Conservation (phyloP, 92 coral and sea anemone species). For the Scolanthus callimorphus region DNA sequence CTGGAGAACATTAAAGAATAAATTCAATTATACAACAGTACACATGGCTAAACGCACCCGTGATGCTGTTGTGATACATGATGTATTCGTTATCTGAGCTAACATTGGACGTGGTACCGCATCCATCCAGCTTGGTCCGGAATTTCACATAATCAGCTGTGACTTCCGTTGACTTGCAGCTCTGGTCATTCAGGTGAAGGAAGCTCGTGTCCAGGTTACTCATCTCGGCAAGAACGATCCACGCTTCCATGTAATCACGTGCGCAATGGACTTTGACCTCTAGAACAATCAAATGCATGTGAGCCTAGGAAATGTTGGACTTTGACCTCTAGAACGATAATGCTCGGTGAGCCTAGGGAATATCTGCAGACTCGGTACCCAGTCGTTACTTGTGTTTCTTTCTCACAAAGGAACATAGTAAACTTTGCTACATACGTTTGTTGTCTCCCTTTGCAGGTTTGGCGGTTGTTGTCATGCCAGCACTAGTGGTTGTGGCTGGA, state of each 20-base stretch:
- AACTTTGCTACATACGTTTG: not conserved
- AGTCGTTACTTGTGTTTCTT: too few relatives aligned
- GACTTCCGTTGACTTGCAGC: constrained; percentile 23
- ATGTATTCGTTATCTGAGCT: constrained; percentile 36
- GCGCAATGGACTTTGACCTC: constrained; percentile 40
- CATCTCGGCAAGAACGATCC: constrained; percentile 23
- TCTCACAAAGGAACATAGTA: too few relatives aligned
- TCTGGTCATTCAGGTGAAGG: constrained; percentile 50
- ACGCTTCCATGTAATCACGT: constrained; percentile 48
- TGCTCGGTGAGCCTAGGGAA: too few relatives aligned
- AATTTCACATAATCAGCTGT: constrained; percentile 35
- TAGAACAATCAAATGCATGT: not conserved
- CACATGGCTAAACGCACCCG: constrained; percentile 26
- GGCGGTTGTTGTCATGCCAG: not conserved
- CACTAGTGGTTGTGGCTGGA: not conserved
- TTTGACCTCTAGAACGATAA: too few relatives aligned
- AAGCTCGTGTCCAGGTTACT: constrained; percentile 48
- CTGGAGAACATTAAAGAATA: too few relatives aligned
- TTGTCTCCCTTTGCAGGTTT: not conserved
- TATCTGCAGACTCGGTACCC: too few relatives aligned
- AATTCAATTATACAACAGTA: too few relatives aligned
- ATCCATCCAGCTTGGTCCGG: constrained; percentile 39
- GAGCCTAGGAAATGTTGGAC: not conserved
- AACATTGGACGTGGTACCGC: constrained; percentile 38
- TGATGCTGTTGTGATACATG: constrained; percentile 42